These are phyloP conservation scores for Balearica regulorum DNA, from an alignment of 2,797 vertebrate species.

Conservation along the genomic window DNA sequence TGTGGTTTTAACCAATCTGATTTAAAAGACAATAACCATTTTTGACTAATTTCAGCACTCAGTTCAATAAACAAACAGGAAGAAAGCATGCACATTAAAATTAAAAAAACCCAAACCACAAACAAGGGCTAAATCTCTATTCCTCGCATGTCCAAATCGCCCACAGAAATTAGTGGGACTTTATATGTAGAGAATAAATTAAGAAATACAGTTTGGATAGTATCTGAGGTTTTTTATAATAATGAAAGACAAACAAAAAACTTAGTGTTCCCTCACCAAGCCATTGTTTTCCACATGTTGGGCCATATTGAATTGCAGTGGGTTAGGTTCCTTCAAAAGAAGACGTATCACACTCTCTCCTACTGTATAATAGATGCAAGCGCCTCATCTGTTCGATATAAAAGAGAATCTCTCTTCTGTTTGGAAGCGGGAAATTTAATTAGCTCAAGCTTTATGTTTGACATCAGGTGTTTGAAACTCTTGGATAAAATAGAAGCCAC, in stretches of 20 bases:
- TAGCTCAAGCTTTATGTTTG: not conserved
- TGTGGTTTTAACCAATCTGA: not conserved
- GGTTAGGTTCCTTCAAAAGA: not conserved
- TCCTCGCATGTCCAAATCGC: not conserved
- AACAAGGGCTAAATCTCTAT: not conserved
- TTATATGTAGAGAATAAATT: not conserved
- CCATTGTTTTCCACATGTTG: not conserved
- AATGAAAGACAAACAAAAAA: not conserved
- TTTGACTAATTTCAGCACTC: not conserved
- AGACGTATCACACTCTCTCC: not conserved
- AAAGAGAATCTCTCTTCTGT: not conserved
- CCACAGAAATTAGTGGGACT: not conserved
- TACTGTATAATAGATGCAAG: not conserved
- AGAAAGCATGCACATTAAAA: not conserved
- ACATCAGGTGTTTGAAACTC: not conserved
- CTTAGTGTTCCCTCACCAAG: not conserved
- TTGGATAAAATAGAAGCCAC: not conserved
- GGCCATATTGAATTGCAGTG: not conserved
- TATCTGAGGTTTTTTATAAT: not conserved
- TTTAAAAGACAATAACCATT: not conserved
- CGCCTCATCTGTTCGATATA: not conserved
- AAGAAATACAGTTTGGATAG: not conserved
- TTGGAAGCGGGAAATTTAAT: not conserved
- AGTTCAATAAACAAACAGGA: not conserved
- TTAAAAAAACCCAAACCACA: not conserved